Percentiles rank a stretch among this genome's conserved stretches.
Conservation (phyloP, 2,888 invertebrate genomes). For the Troides oblongomaculatus region DNA sequence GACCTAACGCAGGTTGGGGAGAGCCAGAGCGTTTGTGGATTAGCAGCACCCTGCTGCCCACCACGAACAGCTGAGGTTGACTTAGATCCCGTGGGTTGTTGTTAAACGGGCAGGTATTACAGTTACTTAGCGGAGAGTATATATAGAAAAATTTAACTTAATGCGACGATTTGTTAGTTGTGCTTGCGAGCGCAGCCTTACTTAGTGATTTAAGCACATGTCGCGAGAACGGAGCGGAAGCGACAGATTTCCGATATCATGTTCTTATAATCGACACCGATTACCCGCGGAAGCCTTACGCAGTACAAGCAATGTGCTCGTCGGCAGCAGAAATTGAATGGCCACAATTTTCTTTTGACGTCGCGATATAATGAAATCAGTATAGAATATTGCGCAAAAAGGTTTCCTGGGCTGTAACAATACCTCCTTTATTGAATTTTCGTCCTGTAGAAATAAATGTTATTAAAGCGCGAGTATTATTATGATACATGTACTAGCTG, state of each 20-base stretch:
- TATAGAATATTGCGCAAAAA: conserved; percentile 2
- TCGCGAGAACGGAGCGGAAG: conserved; percentile 58
- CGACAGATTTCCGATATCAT: conserved; percentile 76
- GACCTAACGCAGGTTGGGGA: no score
- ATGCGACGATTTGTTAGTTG: neutral
- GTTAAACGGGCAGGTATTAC: no score
- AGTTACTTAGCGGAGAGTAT: neutral
- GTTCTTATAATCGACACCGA: conserved; percentile 67
- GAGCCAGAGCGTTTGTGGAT: no score
- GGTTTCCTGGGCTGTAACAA: neutral
- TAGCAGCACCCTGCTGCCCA: no score
- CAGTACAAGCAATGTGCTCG: conserved; percentile 42
- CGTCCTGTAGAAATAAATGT: neutral
- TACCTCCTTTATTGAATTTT: neutral
- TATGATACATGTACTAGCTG: no score
- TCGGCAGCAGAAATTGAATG: conserved; percentile 52
- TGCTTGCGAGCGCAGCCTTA: conserved; percentile 39
- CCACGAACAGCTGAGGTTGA: no score
- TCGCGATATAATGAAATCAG: conserved; percentile 12
- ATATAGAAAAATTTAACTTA: neutral
- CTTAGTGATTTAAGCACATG: conserved; percentile 63
- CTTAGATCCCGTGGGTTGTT: no score
- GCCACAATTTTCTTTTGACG: conserved; percentile 33
- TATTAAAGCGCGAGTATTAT: neutral
- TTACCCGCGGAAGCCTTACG: conserved; percentile 64